Evolutionary conservation across 2,797 vertebrate genomes (phyloP).

Genomic region (Pangasius mekongensis): DNA sequence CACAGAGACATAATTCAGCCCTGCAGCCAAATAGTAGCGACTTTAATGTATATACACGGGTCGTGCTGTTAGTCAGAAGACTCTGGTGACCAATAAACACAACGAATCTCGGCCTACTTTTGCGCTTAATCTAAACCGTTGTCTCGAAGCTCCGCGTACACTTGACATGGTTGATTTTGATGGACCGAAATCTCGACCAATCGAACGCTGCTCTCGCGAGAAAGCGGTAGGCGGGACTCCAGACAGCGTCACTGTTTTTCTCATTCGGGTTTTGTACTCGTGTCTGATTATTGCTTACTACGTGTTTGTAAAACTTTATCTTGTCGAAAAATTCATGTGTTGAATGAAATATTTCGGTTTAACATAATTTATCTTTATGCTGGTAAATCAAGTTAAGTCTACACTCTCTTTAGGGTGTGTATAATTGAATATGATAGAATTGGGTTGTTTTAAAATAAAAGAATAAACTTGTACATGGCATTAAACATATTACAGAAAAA

Average conservation of each 20-base stretch:
- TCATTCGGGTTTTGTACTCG: not conserved
- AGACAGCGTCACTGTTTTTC: not conserved
- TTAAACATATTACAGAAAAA: not conserved
- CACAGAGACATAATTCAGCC: constrained; percentile 33
- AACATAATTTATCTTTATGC: not conserved
- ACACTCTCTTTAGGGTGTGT: not conserved
- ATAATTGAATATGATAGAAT: not conserved
- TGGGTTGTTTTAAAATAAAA: not conserved
- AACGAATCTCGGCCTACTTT: constrained; percentile 7
- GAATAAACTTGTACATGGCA: not conserved
- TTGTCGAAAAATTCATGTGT: not conserved
- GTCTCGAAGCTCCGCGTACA: constrained; percentile 17
- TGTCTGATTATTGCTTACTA: not conserved
- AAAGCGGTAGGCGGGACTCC: not conserved
- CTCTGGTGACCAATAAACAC: not conserved
- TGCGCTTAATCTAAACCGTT: constrained; percentile 17
- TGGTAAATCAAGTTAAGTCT: not conserved
- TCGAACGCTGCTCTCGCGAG: constrained; percentile 16
- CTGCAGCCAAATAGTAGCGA: not conserved
- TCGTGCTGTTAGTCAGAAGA: not conserved
- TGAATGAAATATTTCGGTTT: not conserved
- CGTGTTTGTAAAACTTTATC: not conserved
- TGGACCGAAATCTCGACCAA: constrained; percentile 48
- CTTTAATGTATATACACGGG: not conserved
- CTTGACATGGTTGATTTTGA: constrained; percentile 51